Base-by-base conservation (phyloP, 2,113 vertebrate genomes). In the Globicephala melas region DNA sequence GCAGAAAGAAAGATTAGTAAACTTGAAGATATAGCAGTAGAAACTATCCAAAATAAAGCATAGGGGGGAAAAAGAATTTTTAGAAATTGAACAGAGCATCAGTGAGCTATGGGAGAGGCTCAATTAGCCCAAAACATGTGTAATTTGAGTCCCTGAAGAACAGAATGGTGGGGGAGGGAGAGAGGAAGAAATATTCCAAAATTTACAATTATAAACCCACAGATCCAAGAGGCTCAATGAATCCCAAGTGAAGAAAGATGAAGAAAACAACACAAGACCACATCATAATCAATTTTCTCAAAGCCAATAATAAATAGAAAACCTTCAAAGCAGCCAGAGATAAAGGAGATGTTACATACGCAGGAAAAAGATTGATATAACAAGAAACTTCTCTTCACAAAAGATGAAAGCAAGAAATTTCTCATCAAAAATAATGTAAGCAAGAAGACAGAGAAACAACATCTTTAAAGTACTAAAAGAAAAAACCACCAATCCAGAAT, bases 41-140 rank as follows among this genome's bases (percentile, higher is more conserved):
- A 65, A 90, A 55, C 13, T 36, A 3, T 3, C 21, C 33, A 9
- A 38, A 92, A 47, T 26, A 14, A 47, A 23, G 6, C 53, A 36
- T 4, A 5, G 2, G 17, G 10, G 38, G 47, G 20, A 47, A 47
- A 33, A 8, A 1, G 6, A 5, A 14, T 1, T 10, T 62, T 31
- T 14, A 8, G 41, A 31, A 58, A 70, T n/a, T 12, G 17, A 65
- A 9, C 28, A 68, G 65, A 74, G 15, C 67, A 10, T 12, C 17
- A 2, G 20, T 4, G 53, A 50, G 47, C 18, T 9, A 0, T 1
- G 5, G 11, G 15, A 33, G 13, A 1, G 36, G 15, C 9, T 55
- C 9, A 1, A 1, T 1, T 2, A 26, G 41, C 44, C 50, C 10
- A 8, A 4, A 0, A 8, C 0, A 18, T 2, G 11, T 41, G 33